These are phyloP conservation scores for Hyles lineata DNA, from an alignment of 2,888 invertebrate genomes.

Conservation along the genomic window DNA sequence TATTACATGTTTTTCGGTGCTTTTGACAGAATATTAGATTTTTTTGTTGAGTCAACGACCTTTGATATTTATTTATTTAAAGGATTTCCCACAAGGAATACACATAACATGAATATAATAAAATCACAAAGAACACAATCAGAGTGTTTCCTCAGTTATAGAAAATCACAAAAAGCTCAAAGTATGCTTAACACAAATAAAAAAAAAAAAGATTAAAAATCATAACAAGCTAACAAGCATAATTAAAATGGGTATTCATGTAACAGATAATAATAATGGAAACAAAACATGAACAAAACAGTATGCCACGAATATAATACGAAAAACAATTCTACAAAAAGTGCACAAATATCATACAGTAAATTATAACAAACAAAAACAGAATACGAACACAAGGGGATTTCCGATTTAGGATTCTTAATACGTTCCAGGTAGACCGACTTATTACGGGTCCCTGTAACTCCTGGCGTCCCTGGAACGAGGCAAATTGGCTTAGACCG, in stretches of 20 bases:
- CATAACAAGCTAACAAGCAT: too few species aligned
- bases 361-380: neutral
- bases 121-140: too few species aligned
- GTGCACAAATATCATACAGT: neutral
- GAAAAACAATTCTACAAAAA: too few species aligned
- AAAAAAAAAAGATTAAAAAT: too few species aligned
- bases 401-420: slow-evolving; percentile 21
- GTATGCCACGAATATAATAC: too few species aligned
- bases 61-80: neutral
- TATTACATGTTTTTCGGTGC: slow-evolving; percentile 38
- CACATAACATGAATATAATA: too few species aligned
- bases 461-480: neutral
- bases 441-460: slow-evolving; percentile 33
- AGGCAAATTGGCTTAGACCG: slow-evolving; percentile 24
- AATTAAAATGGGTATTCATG: too few species aligned
- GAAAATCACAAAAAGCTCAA: too few species aligned
- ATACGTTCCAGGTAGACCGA: slow-evolving; percentile 39
- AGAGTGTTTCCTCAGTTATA: too few species aligned
- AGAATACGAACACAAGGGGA: neutral
- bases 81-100: neutral
- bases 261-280: too few species aligned
- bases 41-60: neutral
- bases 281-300: too few species aligned
- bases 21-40: neutral
- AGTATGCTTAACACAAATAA: too few species aligned